phyloP scores from a whole-genome alignment of 35 echinoderm and acorn worm species.

The Anneissia japonica region DNA sequence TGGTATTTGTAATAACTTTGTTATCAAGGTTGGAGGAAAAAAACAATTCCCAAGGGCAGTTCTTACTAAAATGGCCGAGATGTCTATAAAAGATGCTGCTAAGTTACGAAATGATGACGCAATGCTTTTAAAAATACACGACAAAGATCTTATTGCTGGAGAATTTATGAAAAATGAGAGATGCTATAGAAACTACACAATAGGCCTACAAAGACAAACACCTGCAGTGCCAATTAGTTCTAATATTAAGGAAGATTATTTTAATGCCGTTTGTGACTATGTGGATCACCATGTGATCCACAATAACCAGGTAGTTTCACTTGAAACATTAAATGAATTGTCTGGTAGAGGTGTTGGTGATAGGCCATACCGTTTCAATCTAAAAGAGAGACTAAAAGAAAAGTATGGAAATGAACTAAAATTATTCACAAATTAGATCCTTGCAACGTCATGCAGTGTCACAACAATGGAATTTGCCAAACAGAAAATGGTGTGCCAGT shows the following conservation, averaged over 20 bases:
- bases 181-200: background rate
- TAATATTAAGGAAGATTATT: background rate
- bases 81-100: background rate
- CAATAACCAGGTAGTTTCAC: background rate
- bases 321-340: background rate
- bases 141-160: background rate
- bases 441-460: too few relatives aligned
- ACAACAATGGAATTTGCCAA: too few relatives aligned
- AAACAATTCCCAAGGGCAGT: background rate
- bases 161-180: background rate
- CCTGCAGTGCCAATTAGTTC: background rate
- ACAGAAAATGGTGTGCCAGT: too few relatives aligned
- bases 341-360: background rate
- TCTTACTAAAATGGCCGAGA: background rate
- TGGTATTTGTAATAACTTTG: too few relatives aligned
- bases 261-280: background rate
- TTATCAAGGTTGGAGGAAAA: background rate
- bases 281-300: background rate
- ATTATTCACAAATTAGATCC: too few relatives aligned
- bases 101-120: background rate
- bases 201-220: background rate
- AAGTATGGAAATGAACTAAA: background rate
- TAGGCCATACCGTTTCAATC: background rate
- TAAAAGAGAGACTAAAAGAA: background rate
- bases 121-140: background rate